Percentiles rank a stretch among this genome's conserved stretches.
These are phyloP conservation scores for Nannobrachium achirus DNA, from an alignment of 2,113 vertebrate species.

Conservation along the genomic window DNA sequence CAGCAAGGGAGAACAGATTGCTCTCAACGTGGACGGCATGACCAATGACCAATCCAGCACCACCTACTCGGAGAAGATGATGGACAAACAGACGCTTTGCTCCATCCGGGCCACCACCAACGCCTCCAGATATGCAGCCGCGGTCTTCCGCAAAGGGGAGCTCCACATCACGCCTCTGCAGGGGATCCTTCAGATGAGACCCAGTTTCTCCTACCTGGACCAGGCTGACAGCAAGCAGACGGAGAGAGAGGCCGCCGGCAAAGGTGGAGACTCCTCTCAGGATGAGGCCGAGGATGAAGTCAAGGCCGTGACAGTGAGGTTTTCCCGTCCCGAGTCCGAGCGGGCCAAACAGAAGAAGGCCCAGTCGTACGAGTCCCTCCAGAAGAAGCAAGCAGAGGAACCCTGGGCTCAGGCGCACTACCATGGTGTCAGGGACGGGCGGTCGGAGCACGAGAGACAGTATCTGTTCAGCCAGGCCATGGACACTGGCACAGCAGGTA, in stretches of 20 bases:
- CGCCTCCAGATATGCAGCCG: slow-evolving; percentile 92
- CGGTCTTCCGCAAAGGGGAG: slow-evolving; percentile 95
- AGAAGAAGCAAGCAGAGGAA: slow-evolving; percentile 97
- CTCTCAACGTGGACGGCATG: slow-evolving; percentile 93
- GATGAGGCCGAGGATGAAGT: slow-evolving; percentile 95
- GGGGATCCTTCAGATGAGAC: slow-evolving; percentile 95
- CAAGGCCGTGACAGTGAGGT: slow-evolving; percentile 98
- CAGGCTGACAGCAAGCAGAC: slow-evolving; percentile 94
- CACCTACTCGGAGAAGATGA: slow-evolving; percentile 84
- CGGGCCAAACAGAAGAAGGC: slow-evolving; percentile 93
- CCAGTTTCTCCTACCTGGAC: slow-evolving; percentile 96
- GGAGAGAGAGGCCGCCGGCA: slow-evolving; percentile 93
- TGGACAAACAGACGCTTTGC: slow-evolving; percentile 96
- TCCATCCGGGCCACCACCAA: slow-evolving; percentile 95
- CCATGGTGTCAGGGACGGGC: slow-evolving; percentile 87
- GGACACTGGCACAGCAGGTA: slow-evolving; percentile 77
- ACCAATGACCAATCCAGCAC: slow-evolving; percentile 88
- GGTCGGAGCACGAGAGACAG: slow-evolving; percentile 93
- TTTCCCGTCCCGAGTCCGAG: slow-evolving; percentile 92
- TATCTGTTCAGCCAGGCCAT: slow-evolving; percentile 93
- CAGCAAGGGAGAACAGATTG: slow-evolving; percentile 98
- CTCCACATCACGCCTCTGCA: slow-evolving; percentile 95
- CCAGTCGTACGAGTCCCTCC: slow-evolving; percentile 96
- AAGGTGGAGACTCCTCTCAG: slow-evolving; percentile 97
- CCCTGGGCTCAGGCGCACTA: slow-evolving; percentile 94